Evolutionary conservation across 1,140 invertebrate genomes (phyloP).

Genomic region (Hydropsyche tenuis): DNA sequence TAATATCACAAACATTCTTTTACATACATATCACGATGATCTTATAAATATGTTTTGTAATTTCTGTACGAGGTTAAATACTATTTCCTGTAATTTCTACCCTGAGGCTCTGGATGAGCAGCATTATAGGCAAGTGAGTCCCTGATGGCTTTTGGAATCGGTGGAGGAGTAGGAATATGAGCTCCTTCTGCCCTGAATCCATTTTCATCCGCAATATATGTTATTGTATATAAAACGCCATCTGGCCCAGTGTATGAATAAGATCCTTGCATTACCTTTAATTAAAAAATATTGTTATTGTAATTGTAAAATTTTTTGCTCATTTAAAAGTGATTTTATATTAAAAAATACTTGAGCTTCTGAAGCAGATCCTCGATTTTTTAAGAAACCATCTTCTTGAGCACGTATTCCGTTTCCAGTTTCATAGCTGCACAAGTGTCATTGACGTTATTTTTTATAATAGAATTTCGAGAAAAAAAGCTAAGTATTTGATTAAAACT

Average conservation of each 20-base stretch:
- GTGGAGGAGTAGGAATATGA: slow-evolving; percentile 66
- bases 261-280: slow-evolving; percentile 65
- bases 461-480: background rate
- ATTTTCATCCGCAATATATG: slow-evolving; percentile 73
- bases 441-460: background rate
- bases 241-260: slow-evolving; percentile 71
- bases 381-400: slow-evolving; percentile 68
- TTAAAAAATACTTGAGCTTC: slow-evolving; percentile 59
- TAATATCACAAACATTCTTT: slow-evolving; percentile 21
- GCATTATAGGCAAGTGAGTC: slow-evolving; percentile 62
- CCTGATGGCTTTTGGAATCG: slow-evolving; percentile 66
- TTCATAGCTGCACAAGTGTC: slow-evolving; percentile 61
- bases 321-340: slow-evolving; percentile 1
- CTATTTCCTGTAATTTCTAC: slow-evolving; percentile 38
- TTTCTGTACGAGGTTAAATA: background rate
- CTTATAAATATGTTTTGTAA: slow-evolving; percentile 13
- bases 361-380: slow-evolving; percentile 60
- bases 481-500: background rate
- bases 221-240: slow-evolving; percentile 66
- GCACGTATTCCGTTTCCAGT: slow-evolving; percentile 69
- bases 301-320: slow-evolving; percentile 19
- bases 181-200: slow-evolving; percentile 67
- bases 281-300: slow-evolving; percentile 14
- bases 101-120: slow-evolving; percentile 47
- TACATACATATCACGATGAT: slow-evolving; percentile 4